Evolutionary conservation across 2,113 vertebrate species (phyloP), one percentile per base, ranked within the genome.

Genomic region (Nannospalax galili): DNA sequence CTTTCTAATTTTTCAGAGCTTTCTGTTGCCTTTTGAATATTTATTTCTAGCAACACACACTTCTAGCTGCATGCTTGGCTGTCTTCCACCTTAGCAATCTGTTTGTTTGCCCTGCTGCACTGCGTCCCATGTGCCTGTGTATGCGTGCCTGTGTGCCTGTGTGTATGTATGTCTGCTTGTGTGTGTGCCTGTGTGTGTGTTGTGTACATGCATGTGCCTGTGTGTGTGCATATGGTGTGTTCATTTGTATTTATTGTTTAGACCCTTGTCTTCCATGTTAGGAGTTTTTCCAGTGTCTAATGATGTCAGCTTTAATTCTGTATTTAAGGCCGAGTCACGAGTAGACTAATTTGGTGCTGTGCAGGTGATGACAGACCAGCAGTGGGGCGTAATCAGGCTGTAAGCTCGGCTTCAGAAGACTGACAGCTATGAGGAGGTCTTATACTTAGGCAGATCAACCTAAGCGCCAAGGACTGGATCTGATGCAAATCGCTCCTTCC

Each of bases 1-100:
- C 37, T 92, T 95, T 58, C 37, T 69, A 74, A 82, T 73, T 84
- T 81, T 52, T 56, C 56, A 69, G 48, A 52, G 4, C 1, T 77
- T 64, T 70, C 45, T 62, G 45, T 80, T 60, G 10, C 30, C 30
- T 86, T 64, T 65, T 81, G 30, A 64, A 45, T 85, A 86, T 69
- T 91, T 20, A 19, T 48, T 93, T 92, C 64, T 79, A 90, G 52
- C 0, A 81, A 7, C 17, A 65, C 75, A 12, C 7, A 62, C 28
- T 94, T 94, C 52, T 85, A 56, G 56, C 89, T 93, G 78, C 8
- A 84, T 32, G 8, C 16, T 73, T 82, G 40, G 73, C 32, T n/a
- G n/a, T n/a, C n/a, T n/a, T n/a, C n/a, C n/a, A n/a, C n/a, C n/a
- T n/a, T n/a, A n/a, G n/a, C n/a, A n/a, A n/a, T n/a, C n/a, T 69